Evolutionary conservation across 2,888 invertebrate genomes (phyloP), one percentile per base, ranked within the genome.

Genomic region (Scaptomyza cyrtandrae): DNA sequence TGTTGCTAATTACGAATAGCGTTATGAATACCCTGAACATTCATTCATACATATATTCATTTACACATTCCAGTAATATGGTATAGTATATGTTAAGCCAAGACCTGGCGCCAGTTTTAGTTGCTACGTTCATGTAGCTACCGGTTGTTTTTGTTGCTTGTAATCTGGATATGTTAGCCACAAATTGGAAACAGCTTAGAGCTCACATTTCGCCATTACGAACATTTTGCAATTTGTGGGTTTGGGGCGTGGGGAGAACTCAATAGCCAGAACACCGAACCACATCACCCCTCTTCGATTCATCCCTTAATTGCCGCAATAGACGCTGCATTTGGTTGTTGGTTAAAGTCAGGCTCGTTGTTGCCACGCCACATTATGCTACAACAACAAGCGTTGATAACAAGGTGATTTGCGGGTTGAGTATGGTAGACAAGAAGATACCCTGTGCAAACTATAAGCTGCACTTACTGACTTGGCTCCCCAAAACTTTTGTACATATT

Each of bases 251-350:
- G 11, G 41, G 11, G 41, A 16, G 41, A 10, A 43, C 10, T 10
- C 43, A 19, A 11, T 19, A 1, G 19, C 59, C 37, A 37, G 37
- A 37, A n/a, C n/a, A 37, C n/a, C 37, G 1, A 0, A 5, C 3
- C 31, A 31, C 3, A 16, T 19, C 35, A 24, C 19, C 35, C 35
- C 6, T 6, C 19, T 9, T 5, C 11, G 31, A 59, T 52, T 60
- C 75, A 58, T 70, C 76, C 76, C 76, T 66, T 79, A 77, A 79
- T 79, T 84, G 81, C 75, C 78, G 53, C 78, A 69, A 65, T 80
- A 83, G 81, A 56, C 57, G 62, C 60, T 74, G 78, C 77, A 82
- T 56, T 72, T 72, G 62, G 39, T 33, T 14, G 39, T 71, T 48
- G 75, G 64, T 39, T 44, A 57, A 71, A 78, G 71, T 81, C 79